Conservation (phyloP, 2,888 invertebrate genomes). For the Drosophila recens region DNA sequence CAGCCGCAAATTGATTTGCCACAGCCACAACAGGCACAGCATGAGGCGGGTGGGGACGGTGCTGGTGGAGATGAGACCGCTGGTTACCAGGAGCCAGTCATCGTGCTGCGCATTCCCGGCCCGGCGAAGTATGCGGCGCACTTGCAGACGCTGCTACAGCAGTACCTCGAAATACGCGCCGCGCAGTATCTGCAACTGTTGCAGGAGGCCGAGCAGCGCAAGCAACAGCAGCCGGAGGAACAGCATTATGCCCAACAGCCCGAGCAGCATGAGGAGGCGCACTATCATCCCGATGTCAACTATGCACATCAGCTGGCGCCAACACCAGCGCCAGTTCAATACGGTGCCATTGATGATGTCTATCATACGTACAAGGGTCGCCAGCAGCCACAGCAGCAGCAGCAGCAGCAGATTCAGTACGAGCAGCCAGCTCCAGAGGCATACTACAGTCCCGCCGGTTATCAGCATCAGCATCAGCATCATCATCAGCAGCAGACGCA, state of each 20-base stretch:
- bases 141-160: slow-evolving; percentile 84
- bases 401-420: slow-evolving; percentile 56
- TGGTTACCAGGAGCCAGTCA: slow-evolving; percentile 83
- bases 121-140: slow-evolving; percentile 85
- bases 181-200: slow-evolving; percentile 83
- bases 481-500: slow-evolving; percentile 69
- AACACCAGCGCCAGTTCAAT: slow-evolving; percentile 67
- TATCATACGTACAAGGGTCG: slow-evolving; percentile 82
- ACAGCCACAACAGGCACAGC: slow-evolving; percentile 64
- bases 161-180: slow-evolving; percentile 84
- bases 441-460: slow-evolving; percentile 59
- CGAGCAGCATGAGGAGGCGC: slow-evolving; percentile 52
- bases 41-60: slow-evolving; percentile 11
- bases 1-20: slow-evolving; percentile 72
- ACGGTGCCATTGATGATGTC: slow-evolving; percentile 81
- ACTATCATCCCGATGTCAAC: slow-evolving; percentile 67
- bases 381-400: slow-evolving; percentile 41
- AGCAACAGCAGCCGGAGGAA: slow-evolving; percentile 55
- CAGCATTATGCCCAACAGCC: slow-evolving; percentile 41
- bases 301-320: slow-evolving; percentile 69
- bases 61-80: slow-evolving; percentile 27
- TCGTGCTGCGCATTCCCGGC: slow-evolving; percentile 84
- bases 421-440: slow-evolving; percentile 56
- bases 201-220: slow-evolving; percentile 82
- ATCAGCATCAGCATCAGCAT: slow-evolving; percentile 55